These are phyloP conservation scores for Palythoa grandiflora DNA, from an alignment of 92 coral and sea anemone genomes.

Conservation along the genomic window DNA sequence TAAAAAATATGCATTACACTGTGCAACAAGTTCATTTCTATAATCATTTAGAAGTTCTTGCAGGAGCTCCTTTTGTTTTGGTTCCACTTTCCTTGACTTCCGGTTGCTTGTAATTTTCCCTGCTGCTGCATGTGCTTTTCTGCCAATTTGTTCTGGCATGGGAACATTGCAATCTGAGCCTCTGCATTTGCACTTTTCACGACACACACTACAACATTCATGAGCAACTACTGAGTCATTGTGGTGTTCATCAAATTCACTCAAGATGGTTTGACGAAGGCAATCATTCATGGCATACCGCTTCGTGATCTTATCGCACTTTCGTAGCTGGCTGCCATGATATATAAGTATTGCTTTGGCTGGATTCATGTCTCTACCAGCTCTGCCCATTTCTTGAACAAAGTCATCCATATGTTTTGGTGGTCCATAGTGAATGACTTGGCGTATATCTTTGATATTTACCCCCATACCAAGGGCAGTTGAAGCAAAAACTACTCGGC, in stretches of 20 bases:
- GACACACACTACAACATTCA: constrained; percentile 59
- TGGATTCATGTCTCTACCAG: constrained; percentile 35
- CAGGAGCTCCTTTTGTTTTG: constrained; percentile 34
- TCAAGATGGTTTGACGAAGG: constrained; percentile 22
- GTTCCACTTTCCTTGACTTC: not conserved
- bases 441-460: constrained; percentile 14
- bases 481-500: constrained; percentile 69
- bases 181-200: constrained; percentile 49
- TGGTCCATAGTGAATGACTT: constrained; percentile 41
- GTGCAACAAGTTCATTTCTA: not conserved
- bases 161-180: not conserved
- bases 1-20: constrained; percentile 34
- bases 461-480: constrained; percentile 80
- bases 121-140: not conserved
- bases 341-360: constrained; percentile 19
- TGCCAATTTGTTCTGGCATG: not conserved
- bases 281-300: constrained; percentile 11
- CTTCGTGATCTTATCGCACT: constrained; percentile 54
- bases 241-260: constrained; percentile 45
- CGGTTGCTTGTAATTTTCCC: not conserved
- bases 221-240: constrained; percentile 22
- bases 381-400: constrained; percentile 47
- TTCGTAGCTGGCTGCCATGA: constrained; percentile 48
- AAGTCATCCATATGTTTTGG: constrained; percentile 27
- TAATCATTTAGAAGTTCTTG: constrained; percentile 47